Evolutionary conservation across 2,888 invertebrate genomes (phyloP).

Genomic region (Trilocha varians): DNA sequence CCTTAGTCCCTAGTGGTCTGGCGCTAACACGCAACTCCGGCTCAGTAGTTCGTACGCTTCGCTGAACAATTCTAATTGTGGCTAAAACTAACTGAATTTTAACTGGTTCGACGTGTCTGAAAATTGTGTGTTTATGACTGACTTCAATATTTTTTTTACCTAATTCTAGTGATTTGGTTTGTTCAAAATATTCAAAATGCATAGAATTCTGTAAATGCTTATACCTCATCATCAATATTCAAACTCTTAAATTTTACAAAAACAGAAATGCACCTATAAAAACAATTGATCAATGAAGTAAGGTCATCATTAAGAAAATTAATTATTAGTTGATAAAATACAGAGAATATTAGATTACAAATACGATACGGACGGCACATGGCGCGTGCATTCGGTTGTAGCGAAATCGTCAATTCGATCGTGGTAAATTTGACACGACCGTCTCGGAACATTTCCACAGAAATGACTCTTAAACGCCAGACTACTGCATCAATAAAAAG

Average conservation of each 20-base stretch:
- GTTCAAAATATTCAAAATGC: neutral
- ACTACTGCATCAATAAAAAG: too few species aligned
- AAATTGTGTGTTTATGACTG: too few species aligned
- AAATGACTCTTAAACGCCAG: conserved; percentile 1
- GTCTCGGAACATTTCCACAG: conserved; percentile 21
- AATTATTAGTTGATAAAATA: neutral
- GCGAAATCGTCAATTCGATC: conserved; percentile 48
- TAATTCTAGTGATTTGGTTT: too few species aligned
- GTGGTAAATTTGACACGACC: conserved; percentile 42
- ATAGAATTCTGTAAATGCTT: neutral
- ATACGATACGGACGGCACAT: conserved; percentile 44
- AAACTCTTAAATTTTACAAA: too few species aligned
- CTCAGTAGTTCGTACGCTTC: conserved; percentile 54
- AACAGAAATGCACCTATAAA: too few species aligned
- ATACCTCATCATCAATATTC: too few species aligned
- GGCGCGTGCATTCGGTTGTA: conserved; percentile 50
- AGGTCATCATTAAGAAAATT: neutral
- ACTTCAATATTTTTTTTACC: too few species aligned
- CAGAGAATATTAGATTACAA: conserved; percentile 44
- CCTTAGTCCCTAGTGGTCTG: conserved; percentile 43
- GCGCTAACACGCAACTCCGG: conserved; percentile 57
- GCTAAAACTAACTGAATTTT: conserved; percentile 23
- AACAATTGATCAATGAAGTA: neutral
- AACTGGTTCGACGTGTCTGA: conserved; percentile 1
- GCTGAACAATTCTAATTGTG: conserved; percentile 48